phyloP scores from a whole-genome alignment of 2,888 invertebrate species.

The Xanthia icteritia region DNA sequence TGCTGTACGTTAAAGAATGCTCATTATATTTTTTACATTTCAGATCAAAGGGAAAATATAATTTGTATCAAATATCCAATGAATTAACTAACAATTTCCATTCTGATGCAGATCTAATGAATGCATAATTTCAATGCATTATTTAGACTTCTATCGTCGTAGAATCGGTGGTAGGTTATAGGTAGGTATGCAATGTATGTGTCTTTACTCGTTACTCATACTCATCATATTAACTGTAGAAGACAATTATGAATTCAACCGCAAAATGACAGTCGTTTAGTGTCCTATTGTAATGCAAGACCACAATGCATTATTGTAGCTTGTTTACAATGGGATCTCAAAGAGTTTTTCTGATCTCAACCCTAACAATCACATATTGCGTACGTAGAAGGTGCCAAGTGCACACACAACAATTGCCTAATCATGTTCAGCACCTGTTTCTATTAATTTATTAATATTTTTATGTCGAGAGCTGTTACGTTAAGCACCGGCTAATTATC shows the following conservation, averaged over 20 bases:
- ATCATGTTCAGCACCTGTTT: slow-evolving; percentile 49
- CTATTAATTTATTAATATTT: slow-evolving; percentile 65
- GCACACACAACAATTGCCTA: slow-evolving; percentile 36
- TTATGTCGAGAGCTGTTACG: slow-evolving; percentile 69
- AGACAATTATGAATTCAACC: slow-evolving; percentile 41
- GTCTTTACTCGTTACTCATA: not conserved
- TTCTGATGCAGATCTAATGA: not conserved
- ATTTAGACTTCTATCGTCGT: not conserved
- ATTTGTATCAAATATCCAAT: not conserved
- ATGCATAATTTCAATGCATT: not conserved
- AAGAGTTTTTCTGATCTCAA: slow-evolving; percentile 33
- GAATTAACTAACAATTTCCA: not conserved
- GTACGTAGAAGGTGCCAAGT: slow-evolving; percentile 13
- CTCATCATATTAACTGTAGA: not conserved
- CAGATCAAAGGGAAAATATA: slow-evolving; percentile 12
- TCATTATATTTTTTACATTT: slow-evolving; percentile 1
- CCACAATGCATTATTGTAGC: slow-evolving; percentile 47
- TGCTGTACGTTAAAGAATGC: slow-evolving; percentile 36
- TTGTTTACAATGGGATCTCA: slow-evolving; percentile 32
- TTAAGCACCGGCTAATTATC: slow-evolving; percentile 79
- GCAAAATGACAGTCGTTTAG: slow-evolving; percentile 38
- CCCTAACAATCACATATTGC: slow-evolving; percentile 36
- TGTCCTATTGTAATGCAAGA: slow-evolving; percentile 43
- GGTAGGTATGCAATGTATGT: not conserved
- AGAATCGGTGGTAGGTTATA: not conserved